Evolutionary conservation across 2,797 vertebrate genomes (phyloP), one percentile per base, ranked within the genome.

Genomic region (Coracias cyanogaster): DNA sequence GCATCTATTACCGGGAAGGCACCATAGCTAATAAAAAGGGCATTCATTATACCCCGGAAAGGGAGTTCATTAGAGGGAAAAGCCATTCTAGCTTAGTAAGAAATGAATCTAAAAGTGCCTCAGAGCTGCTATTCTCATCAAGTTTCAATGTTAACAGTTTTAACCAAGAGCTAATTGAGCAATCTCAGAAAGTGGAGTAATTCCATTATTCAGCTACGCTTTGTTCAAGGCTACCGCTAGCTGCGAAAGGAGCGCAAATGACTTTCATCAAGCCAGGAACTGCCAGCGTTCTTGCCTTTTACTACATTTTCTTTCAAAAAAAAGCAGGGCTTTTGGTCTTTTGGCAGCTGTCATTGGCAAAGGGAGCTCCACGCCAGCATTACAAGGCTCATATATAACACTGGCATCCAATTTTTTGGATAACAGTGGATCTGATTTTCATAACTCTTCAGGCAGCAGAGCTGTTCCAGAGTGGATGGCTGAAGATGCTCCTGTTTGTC

Each of bases 111-210:
- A 81, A 96, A 95, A 92, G 92, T 89, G 80, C 94, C 97, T 97
- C 88, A 81, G 80, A 97, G 91, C 96, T 93, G 94, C 95, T 91
- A 80, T 97, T 95, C 90, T 96, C 95, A 91, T 93, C 97, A 90
- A 91, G 90, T 93, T 86, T 96, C 93, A 82, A 29, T 79, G 81
- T 94, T 94, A 95, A 86, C 89, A 49, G 87, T 95, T 97, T 96
- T 94, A 98, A 95, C 93, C 85, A 80, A 95, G 94, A 96, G 90
- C 94, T 97, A 95, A 97, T 92, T 93, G 94, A 94, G 89, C 84
- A 57, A 21, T 96, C 92, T 92, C 90, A 83, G 91, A 91, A 87
- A 97, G 96, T 41, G 78, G 85, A 95, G 89, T 96, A 55, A 90
- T 97, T 93, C 90, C 86, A 46, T 96, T 95, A 95, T 89, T 96